Percentiles rank a stretch among this genome's conserved stretches.
These are phyloP conservation scores for Taxidea taxus DNA, from an alignment of 2,113 vertebrate species.

Conservation along the genomic window DNA sequence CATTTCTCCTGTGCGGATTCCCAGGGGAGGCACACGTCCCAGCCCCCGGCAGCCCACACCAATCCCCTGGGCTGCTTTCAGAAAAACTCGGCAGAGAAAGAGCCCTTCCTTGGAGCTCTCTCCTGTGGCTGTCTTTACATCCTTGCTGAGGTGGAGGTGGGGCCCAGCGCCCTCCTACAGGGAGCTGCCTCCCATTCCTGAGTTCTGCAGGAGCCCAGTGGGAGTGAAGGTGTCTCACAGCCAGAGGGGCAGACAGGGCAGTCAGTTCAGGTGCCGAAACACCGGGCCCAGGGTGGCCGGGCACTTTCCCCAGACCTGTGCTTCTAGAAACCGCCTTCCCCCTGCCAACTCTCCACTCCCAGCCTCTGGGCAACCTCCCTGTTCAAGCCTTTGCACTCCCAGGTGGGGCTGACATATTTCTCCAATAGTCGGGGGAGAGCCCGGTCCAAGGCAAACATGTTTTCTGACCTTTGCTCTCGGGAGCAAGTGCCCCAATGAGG, in stretches of 20 bases:
- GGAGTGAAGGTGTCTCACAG: neutral
- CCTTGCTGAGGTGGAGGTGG: neutral
- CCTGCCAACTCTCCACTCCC: neutral
- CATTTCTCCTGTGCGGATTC: neutral
- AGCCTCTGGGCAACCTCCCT: neutral
- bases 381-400: neutral
- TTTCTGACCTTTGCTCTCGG: neutral
- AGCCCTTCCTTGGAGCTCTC: neutral
- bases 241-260: too few species aligned
- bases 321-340: neutral
- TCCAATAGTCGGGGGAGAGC: neutral
- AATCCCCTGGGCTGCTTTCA: neutral
- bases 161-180: neutral
- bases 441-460: neutral
- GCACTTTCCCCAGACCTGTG: neutral
- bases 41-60: neutral
- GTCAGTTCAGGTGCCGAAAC: neutral
- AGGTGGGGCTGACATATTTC: neutral
- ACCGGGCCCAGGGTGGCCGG: rapidly evolving
- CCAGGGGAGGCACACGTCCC: too few species aligned
- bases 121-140: rapidly evolving
- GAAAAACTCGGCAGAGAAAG: neutral
- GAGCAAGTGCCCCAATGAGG: neutral
- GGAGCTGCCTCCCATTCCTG: too few species aligned
- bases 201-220: neutral